Evolutionary conservation across 30 jellyfish, hydroid and myxozoan genomes (phyloP), one percentile per base, ranked within the genome.

Genomic region (Hydractinia symbiolongicarpus): DNA sequence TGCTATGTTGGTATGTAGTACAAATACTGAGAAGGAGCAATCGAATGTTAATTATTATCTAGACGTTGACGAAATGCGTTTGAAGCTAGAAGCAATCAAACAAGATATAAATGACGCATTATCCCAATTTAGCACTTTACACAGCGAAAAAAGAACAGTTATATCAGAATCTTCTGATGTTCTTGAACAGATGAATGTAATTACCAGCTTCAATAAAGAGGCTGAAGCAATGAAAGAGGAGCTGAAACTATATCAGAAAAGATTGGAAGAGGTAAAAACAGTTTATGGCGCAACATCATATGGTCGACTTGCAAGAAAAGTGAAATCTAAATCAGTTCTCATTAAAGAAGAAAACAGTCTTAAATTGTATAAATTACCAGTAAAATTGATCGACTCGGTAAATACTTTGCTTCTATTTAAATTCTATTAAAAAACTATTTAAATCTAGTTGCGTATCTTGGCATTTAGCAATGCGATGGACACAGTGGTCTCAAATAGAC

Each of bases 251-350:
- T 6, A 1, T 6, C 9, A 44, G 17, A 64, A 64, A 64, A 44
- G 40, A 51, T 64, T 64, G 52, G 74, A 64, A 8, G 74, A 64
- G 4, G 9, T 64, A 51, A 64, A 64, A 64, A n/a, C 4, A 6
- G 40, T 1, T n/a, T 64, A n/a, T 64, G 74, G 74, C 16, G 74
- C 17, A 7, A 64, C 74, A n/a, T 51, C 74, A 6, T 64, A 0
- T 64, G 74, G 74, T 64, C 19, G 40, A 64, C 74, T 64, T n/a
- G 74, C 74, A 7, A 7, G 74, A 64, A 64, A 7, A 51, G 40
- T 64, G 40, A 64, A 64, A 51, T 6, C 9, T n/a, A 0, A 64
- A 0, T 64, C 74, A 13, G 40, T n/a, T 7, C 9, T 6, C 19
- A 64, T 64, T 6, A 64, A 64, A 6, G 4, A 7, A 13, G 40